Evolutionary conservation across 2,113 vertebrate species (phyloP).

Genomic region (Rhinolophus sinicus): DNA sequence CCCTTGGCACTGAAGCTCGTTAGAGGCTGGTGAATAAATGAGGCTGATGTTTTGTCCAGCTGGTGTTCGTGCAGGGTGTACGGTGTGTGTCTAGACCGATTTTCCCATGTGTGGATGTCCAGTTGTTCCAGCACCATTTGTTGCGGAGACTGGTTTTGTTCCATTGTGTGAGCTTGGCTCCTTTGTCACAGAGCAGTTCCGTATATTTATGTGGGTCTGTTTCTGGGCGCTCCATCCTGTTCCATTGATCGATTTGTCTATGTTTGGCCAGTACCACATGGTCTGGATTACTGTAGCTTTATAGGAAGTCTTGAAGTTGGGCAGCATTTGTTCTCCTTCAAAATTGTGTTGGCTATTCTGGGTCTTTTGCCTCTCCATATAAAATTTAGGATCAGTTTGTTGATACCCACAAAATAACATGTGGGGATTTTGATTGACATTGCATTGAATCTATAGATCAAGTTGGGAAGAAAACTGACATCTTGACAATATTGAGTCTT

Average conservation of each 20-base stretch:
- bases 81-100: neutral
- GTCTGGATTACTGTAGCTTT: neutral
- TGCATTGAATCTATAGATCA: neutral
- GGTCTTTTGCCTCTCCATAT: neutral
- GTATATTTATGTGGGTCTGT: neutral
- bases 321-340: neutral
- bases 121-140: neutral
- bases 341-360: neutral
- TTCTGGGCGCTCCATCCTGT: neutral
- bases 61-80: neutral
- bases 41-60: neutral
- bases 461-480: neutral
- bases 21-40: neutral
- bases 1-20: fast-evolving
- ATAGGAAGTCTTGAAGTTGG: neutral
- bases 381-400: neutral
- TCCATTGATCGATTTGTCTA: neutral
- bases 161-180: too few relatives aligned
- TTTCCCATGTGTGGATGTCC: neutral
- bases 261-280: too few relatives aligned
- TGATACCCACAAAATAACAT: neutral
- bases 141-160: neutral
- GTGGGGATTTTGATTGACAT: neutral
- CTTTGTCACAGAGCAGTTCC: too few relatives aligned
- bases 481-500: neutral